Evolutionary conservation across 1,140 invertebrate species (phyloP).

Genomic region (Brachionus plicatilis): DNA sequence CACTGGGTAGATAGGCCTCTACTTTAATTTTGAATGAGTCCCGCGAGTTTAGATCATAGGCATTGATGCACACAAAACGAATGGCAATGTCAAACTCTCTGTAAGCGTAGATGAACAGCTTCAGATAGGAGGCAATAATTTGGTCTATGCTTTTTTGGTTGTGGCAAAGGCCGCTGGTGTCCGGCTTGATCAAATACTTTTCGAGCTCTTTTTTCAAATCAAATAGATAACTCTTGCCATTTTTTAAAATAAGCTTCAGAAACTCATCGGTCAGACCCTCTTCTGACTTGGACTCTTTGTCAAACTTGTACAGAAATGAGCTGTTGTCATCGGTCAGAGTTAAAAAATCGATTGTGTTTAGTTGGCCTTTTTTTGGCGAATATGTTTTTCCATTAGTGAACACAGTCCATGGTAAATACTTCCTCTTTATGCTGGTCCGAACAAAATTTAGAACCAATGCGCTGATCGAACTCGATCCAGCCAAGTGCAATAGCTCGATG

Average conservation of each 20-base stretch:
- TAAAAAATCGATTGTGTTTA: conserved; percentile 1
- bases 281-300: neutral
- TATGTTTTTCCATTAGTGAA: conserved; percentile 15
- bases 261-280: conserved; percentile 15
- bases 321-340: neutral
- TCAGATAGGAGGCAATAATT: neutral
- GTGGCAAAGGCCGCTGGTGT: neutral
- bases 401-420: conserved; percentile 27
- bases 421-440: neutral
- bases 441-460: conserved; percentile 12
- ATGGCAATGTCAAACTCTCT: conserved; percentile 7
- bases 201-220: neutral
- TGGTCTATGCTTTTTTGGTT: conserved; percentile 2
- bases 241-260: neutral
- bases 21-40: conserved; percentile 29
- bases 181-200: neutral
- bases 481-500: neutral
- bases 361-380: conserved; percentile 9
- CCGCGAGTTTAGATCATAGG: neutral
- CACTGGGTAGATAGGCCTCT: conserved; percentile 33
- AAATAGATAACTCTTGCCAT: neutral
- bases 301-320: neutral
- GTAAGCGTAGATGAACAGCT: conserved; percentile 17
- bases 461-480: conserved; percentile 17
- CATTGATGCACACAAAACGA: conserved; percentile 8